Evolutionary conservation across 2,888 invertebrate genomes (phyloP), one percentile per base, ranked within the genome.

Genomic region (Meteorus cinctellus): DNA sequence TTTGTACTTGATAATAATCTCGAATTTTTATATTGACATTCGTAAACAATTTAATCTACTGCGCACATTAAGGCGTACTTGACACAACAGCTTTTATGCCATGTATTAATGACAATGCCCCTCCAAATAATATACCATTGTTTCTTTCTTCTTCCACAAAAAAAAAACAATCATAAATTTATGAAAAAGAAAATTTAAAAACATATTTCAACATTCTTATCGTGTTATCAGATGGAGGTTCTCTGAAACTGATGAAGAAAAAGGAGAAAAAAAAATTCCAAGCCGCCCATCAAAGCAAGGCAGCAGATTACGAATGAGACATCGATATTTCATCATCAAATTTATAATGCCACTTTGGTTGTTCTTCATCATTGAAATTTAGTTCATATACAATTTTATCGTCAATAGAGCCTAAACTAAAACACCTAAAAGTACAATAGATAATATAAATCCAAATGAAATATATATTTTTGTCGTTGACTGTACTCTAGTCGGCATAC

Each of bases 401-500:
- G 5, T 1, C 4, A 24, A 19, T 55, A 55, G n/a, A 55, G 8
- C 24, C 24, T 24, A 24, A 24, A 24, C 4, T n/a, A 6, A 55
- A 55, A 19, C 1, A 55, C 2, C n/a, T 24, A 19, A 55, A 55
- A 19, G 8, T 55, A 55, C 8, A 55, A n/a, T 19, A 19, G n/a
- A 48, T 48, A n/a, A n/a, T 48, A 48, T n/a, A 48, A n/a, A 16
- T 48, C 3, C 4, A 48, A 48, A 48, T 16, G 4, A 69, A 76
- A 74, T 45, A 27, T 60, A 59, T 78, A 80, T 80, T 86, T 87
- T 87, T 85, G 82, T 77, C 77, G 75, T 74, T 60, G 87, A 87
- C 86, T 88, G 87, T 87, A 87, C 87, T 75, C 79, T 81, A 80
- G 80, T 81, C 80, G 83, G 84, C 84, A 85, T 86, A 85, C 86